These are phyloP conservation scores for Taphrorychus bicolor DNA, from an alignment of 2,888 invertebrate species.

Conservation along the genomic window DNA sequence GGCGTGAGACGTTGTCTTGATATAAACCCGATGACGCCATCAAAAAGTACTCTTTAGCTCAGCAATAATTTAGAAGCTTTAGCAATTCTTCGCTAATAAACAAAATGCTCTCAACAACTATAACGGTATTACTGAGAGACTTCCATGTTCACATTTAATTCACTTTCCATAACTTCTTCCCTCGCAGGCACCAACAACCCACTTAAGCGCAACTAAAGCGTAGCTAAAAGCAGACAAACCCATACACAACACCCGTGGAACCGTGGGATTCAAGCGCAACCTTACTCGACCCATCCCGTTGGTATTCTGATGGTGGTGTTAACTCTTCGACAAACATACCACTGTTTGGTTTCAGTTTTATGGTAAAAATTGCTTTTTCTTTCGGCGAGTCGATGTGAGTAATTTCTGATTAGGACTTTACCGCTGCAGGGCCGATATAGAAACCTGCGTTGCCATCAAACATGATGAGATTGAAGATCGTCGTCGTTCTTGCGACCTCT, in stretches of 20 bases:
- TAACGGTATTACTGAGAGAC: no score
- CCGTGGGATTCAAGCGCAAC: constrained; percentile 31
- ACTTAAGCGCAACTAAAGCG: not conserved
- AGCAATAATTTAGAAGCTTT: no score
- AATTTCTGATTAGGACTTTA: not conserved
- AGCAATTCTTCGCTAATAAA: no score
- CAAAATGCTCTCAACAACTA: no score
- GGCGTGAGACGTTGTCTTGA: no score
- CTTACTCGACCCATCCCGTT: constrained; percentile 24
- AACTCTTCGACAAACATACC: constrained; percentile 21
- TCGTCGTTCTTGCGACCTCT: constrained; percentile 11
- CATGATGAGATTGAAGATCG: constrained; percentile 11
- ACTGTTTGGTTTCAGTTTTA: not conserved
- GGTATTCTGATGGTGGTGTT: constrained; percentile 29
- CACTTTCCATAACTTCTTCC: not conserved
- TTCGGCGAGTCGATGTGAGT: not conserved
- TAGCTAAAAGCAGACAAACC: not conserved
- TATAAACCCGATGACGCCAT: no score
- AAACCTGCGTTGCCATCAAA: not conserved
- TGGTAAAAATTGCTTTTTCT: not conserved
- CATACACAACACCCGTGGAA: not conserved
- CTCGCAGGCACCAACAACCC: not conserved
- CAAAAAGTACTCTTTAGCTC: no score
- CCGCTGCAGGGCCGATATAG: not conserved
- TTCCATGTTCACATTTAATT: no score